Conservation (phyloP, 2,113 vertebrate genomes). For the Pygoscelis antarcticus region DNA sequence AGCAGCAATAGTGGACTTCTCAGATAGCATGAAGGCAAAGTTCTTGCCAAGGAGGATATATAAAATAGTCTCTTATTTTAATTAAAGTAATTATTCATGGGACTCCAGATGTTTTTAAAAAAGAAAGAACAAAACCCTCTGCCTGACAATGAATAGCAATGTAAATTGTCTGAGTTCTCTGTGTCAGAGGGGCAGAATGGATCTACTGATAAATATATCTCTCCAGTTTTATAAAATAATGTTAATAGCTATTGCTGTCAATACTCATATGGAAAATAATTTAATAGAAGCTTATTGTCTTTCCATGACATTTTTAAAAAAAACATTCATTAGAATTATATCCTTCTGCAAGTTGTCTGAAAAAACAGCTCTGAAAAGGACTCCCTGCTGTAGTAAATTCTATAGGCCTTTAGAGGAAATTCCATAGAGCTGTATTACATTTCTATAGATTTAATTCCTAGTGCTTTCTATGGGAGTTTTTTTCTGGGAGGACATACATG, state of each 20-base stretch:
- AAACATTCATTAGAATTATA: conserved; percentile 17
- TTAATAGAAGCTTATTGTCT: conserved; percentile 18
- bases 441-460: conserved; percentile 50
- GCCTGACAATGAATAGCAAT: neutral
- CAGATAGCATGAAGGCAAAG: neutral
- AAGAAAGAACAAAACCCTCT: neutral
- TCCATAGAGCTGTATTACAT: conserved; percentile 6
- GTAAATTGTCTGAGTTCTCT: neutral
- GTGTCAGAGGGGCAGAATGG: neutral
- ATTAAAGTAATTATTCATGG: conserved; percentile 30
- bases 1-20: neutral
- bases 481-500: neutral
- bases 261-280: conserved; percentile 32
- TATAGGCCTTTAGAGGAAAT: conserved; percentile 33
- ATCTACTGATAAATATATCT: neutral
- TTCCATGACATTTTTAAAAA: neutral
- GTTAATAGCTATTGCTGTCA: conserved; percentile 9
- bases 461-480: conserved; percentile 24
- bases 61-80: conserved; percentile 21
- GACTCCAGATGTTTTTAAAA: neutral
- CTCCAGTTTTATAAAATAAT: conserved; percentile 6
- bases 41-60: neutral
- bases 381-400: conserved; percentile 50
- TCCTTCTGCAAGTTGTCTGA: conserved; percentile 1
- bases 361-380: neutral